Percentiles rank a stretch among this genome's conserved stretches.
Evolutionary conservation across 2,888 invertebrate species (phyloP).

Genomic region (Syritta pipiens): DNA sequence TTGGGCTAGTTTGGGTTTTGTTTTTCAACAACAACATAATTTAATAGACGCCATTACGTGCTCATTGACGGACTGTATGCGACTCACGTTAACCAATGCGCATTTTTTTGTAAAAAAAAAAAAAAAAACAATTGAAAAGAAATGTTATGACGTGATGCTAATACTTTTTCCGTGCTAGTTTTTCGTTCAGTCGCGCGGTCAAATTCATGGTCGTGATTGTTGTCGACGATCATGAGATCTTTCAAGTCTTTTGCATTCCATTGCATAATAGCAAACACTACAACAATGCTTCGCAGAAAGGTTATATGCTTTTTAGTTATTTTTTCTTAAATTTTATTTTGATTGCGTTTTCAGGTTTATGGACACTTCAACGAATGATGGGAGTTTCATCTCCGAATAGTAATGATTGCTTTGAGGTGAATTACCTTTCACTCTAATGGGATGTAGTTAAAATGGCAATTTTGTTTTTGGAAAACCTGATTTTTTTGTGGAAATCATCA

Average conservation of each 20-base stretch:
- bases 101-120: slow-evolving; percentile 46
- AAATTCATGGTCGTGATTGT: slow-evolving; percentile 56
- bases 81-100: slow-evolving; percentile 38
- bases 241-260: slow-evolving; percentile 12
- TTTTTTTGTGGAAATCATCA: no score
- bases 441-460: slow-evolving; percentile 2
- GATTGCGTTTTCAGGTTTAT: slow-evolving; percentile 7
- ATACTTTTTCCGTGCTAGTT: slow-evolving; percentile 32
- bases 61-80: slow-evolving; percentile 24
- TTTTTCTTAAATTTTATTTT: slow-evolving; percentile 1
- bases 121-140: background rate
- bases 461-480: no score
- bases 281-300: background rate
- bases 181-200: slow-evolving; percentile 34
- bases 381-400: slow-evolving; percentile 20
- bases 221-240: slow-evolving; percentile 34
- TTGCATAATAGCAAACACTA: slow-evolving; percentile 38
- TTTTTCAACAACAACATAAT: no score
- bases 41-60: slow-evolving; percentile 1
- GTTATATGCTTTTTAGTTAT: background rate
- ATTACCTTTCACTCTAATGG: slow-evolving; percentile 29
- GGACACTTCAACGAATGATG: slow-evolving; percentile 4
- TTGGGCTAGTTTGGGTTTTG: no score
- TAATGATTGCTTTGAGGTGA: slow-evolving; percentile 48
- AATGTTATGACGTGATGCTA: slow-evolving; percentile 45